Percentiles rank a stretch among this genome's conserved stretches.
Evolutionary conservation across 1,140 invertebrate genomes (phyloP).

Genomic region (Carposina sasakii): DNA sequence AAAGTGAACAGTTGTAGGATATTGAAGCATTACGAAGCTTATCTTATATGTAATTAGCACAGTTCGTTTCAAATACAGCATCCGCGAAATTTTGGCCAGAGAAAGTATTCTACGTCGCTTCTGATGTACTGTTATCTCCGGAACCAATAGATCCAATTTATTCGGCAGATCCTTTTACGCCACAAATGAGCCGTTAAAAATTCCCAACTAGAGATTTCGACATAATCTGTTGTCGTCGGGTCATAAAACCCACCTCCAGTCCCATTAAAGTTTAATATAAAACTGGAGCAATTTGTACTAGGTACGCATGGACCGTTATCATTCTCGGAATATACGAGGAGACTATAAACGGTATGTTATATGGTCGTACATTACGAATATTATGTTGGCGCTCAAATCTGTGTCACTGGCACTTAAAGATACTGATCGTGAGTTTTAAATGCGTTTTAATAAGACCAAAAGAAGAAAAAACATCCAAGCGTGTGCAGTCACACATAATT

Average conservation of each 20-base stretch:
- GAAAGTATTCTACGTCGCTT: too few species aligned
- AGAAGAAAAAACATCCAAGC: conserved; percentile 27
- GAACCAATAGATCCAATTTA: not conserved
- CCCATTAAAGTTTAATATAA: conserved; percentile 39
- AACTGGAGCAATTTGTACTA: conserved; percentile 55
- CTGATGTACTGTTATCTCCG: too few species aligned
- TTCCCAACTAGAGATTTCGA: conserved; percentile 24
- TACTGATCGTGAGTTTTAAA: conserved; percentile 45
- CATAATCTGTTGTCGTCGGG: conserved; percentile 47
- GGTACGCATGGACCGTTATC: conserved; percentile 43
- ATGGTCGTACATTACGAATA: conserved; percentile 49
- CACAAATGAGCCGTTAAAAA: conserved; percentile 4
- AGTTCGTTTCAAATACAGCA: too few species aligned
- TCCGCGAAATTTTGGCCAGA: too few species aligned
- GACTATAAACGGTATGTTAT: conserved; percentile 51
- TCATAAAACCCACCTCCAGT: conserved; percentile 40
- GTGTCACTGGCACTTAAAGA: conserved; percentile 48
- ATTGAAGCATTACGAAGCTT: too few species aligned
- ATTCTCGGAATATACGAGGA: conserved; percentile 49
- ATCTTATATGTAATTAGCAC: too few species aligned
- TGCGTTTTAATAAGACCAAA: conserved; percentile 36
- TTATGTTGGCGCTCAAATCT: conserved; percentile 47
- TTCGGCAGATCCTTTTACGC: not conserved
- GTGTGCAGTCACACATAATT: conserved; percentile 4
- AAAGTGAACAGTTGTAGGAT: too few species aligned